Base-by-base conservation (phyloP, 2,113 vertebrate species). In the Corynorhinus townsendii region DNA sequence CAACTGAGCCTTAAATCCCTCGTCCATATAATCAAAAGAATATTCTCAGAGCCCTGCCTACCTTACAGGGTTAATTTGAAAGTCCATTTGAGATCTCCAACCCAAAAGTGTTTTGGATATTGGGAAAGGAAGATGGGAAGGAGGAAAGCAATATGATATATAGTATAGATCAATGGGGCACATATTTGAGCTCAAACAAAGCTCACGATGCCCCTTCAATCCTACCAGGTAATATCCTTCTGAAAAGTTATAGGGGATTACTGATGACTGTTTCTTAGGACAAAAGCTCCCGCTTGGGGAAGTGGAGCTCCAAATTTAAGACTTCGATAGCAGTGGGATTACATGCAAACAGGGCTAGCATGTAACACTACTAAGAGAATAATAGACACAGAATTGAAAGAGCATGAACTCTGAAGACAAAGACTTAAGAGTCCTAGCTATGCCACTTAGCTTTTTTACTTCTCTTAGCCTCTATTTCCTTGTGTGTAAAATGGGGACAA, bases 381-480 rank as follows among this genome's bases (percentile, higher is more conserved):
- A 62, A 75, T 9, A 33, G 56, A 4, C 49, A 6, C 80, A 71
- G 40, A 73, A 73, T 83, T 90, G 33, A 69, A 92, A 86, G 16
- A 54, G 33, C 30, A 35, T 26, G 15, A 19, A 26, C 11, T 19
- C 84, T 77, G 71, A 83, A 68, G 56, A 64, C 80, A 73, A 83
- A 68, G 84, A 93, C 54, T n/a, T 11, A 28, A 24, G n/a, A 38
- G 10, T 69, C 81, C 62, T 69, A 38, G 11, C 30, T 40, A 10
- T 15, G 17, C 14, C 52, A 30, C 54, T 45, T 90, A 73, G 62
- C 64, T 38, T 47, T 40, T n/a, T 11, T 0, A 47, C 38, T 93
- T 95, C 75, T 88, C 82, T 83, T 76, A 96, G 93, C 59, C 95
- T 89, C 87, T 93, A 7, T 92, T 92, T 95, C 66, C 81, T 90